Percentiles rank a stretch among this genome's conserved stretches.
Conservation (phyloP, 2,888 invertebrate species). For the Noctuana brunneofusca region DNA sequence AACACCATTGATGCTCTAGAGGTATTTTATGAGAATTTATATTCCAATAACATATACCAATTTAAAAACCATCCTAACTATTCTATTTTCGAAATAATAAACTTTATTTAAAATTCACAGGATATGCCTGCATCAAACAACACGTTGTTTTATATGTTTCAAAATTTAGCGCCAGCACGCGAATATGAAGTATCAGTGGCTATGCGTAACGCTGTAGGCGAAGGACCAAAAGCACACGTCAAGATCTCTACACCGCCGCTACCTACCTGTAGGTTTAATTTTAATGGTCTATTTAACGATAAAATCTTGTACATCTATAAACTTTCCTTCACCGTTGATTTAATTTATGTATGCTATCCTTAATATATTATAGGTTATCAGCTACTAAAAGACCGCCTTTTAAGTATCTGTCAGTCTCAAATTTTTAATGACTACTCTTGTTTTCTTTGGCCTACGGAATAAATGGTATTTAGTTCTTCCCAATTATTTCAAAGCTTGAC, state of each 20-base stretch:
- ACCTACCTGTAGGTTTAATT: constrained; percentile 81
- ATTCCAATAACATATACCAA: background rate
- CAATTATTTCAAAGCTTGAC: background rate
- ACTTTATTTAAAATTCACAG: constrained; percentile 59
- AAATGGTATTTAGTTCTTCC: no score
- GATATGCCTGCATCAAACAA: constrained; percentile 89
- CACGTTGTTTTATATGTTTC: constrained; percentile 88
- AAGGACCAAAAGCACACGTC: constrained; percentile 87
- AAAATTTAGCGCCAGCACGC: constrained; percentile 86
- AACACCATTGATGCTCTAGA: constrained; percentile 85
- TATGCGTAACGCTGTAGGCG: constrained; percentile 91
- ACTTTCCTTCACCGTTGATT: background rate
- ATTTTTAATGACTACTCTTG: no score
- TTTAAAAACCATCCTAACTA: background rate
- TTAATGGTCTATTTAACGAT: background rate
- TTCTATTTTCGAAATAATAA: background rate
- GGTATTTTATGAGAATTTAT: constrained; percentile 71
- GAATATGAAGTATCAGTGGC: constrained; percentile 90
- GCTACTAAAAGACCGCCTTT: no score
- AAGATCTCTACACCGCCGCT: constrained; percentile 86
- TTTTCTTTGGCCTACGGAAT: no score
- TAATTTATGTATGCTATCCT: background rate
- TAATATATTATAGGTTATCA: no score
- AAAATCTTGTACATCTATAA: background rate
- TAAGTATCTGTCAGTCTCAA: no score